Base-by-base conservation (phyloP, 2,797 vertebrate species). In the Centropyge bicolor region DNA sequence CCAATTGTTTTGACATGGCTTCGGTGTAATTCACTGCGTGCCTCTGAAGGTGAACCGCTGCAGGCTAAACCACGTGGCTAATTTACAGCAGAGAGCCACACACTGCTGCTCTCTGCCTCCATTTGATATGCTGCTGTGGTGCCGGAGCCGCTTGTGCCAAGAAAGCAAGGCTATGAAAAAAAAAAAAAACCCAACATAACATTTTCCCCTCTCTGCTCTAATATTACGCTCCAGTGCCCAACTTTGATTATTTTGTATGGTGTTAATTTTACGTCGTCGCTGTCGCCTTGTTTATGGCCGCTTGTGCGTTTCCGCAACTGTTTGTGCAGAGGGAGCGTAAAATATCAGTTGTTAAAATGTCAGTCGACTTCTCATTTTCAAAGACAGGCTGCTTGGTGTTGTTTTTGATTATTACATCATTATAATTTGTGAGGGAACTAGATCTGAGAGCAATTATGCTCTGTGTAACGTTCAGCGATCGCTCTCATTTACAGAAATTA, bases 1-100 rank as follows among this genome's bases (percentile, higher is more conserved):
- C 78, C 89, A 92, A 91, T 94, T 92, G 94, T 94, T 93, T 91
- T 92, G 93, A 93, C 90, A 85, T 82, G 88, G 86, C 89, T 83
- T 46, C n/a, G 69, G 83, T 84, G 86, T 93, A 93, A 93, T 89
- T 94, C 91, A 91, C 76, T 60, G 86, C 40, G 74, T 14, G 89
- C 63, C 80, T 92, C 85, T 92, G 91, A 94, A 94, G 93, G 93
- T 94, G 94, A 94, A 89, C 74, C 63, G 82, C 92, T 82, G 88
- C 86, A 65, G 91, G 92, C 89, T 70, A 31, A 82, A 87, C 76
- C 90, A 90, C 89, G 71, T 90, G 90, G 91, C 88, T 93, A 89
- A 94, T 93, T 93, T 93, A 93, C 91, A 86, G 86, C 86, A 38
- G 27, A 46, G 56, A 75, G 81, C 84, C 86, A 71, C 89, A 90